phyloP scores from a whole-genome alignment of 1,140 invertebrate genomes.

The Habropoda laboriosa region DNA sequence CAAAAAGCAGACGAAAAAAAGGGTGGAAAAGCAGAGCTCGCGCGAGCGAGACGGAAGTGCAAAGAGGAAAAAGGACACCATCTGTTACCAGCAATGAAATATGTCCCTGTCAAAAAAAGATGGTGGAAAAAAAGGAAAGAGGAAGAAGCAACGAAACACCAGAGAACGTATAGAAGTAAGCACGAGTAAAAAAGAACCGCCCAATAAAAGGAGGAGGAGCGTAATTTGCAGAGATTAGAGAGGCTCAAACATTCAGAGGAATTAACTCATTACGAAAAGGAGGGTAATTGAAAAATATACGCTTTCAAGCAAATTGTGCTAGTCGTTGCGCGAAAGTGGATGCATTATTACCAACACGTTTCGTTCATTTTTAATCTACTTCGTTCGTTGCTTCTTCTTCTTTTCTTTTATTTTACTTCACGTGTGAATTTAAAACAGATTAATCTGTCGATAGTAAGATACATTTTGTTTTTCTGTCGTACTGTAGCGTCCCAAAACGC shows the following conservation, averaged over 20 bases:
- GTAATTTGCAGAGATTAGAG: constrained; percentile 29
- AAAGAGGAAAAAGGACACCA: constrained; percentile 7
- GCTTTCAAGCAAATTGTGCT: constrained; percentile 13
- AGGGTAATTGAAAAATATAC: constrained; percentile 37
- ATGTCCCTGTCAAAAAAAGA: constrained; percentile 27
- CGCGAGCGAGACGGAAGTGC: neutral
- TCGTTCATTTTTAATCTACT: neutral
- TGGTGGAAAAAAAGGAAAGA: neutral
- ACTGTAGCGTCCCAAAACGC: no score
- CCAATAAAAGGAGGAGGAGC: neutral
- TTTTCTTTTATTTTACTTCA: no score
- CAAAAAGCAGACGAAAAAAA: neutral
- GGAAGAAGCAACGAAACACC: neutral
- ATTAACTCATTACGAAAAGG: constrained; percentile 29
- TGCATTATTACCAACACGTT: neutral
- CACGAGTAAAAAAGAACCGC: neutral
- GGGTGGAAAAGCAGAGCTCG: neutral
- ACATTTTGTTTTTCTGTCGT: no score
- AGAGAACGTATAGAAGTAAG: constrained; percentile 1
- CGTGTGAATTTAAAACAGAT: no score
- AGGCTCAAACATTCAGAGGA: neutral
- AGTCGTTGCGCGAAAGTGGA: neutral
- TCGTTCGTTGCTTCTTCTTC: no score
- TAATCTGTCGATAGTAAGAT: no score
- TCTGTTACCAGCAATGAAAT: constrained; percentile 26